Conservation (phyloP, 1,140 invertebrate genomes). For the Anagrus nilaparvatae region DNA sequence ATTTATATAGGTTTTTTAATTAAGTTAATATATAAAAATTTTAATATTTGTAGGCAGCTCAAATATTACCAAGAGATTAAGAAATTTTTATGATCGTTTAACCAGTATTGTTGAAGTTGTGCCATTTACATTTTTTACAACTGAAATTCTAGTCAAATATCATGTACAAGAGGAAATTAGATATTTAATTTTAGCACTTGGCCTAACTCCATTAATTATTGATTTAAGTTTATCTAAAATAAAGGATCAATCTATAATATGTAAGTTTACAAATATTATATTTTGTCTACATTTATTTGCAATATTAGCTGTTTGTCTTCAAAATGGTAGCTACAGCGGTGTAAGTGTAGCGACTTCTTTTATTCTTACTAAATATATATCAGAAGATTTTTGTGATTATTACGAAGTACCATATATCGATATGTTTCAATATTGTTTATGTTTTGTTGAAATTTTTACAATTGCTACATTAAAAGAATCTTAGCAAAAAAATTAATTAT, state of each 20-base stretch:
- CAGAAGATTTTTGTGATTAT: conserved; percentile 36
- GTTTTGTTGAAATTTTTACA: conserved; percentile 36
- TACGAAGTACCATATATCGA: conserved; percentile 36
- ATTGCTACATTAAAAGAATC: conserved; percentile 28
- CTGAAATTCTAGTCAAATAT: conserved; percentile 30
- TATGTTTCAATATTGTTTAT: conserved; percentile 34
- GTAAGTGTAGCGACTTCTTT: conserved; percentile 35
- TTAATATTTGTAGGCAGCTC: conserved; percentile 25
- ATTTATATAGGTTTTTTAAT: background rate
- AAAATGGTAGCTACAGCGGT: conserved; percentile 25
- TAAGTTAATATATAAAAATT: background rate
- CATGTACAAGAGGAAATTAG: conserved; percentile 24
- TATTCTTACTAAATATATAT: conserved; percentile 29
- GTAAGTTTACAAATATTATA: conserved; percentile 23
- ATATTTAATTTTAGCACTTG: conserved; percentile 23
- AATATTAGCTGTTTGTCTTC: conserved; percentile 26
- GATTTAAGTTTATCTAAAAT: conserved; percentile 24
- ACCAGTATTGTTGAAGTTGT: conserved; percentile 31
- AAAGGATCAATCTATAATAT: conserved; percentile 25
- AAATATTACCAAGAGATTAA: conserved; percentile 26
- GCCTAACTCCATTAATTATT: conserved; percentile 27
- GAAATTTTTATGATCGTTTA: conserved; percentile 34
- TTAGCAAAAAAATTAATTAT: too few species aligned
- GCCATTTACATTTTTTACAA: conserved; percentile 33
- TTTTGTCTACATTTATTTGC: conserved; percentile 26